Evolutionary conservation across 2,113 vertebrate species (phyloP).

Genomic region (Ascaphus truei): DNA sequence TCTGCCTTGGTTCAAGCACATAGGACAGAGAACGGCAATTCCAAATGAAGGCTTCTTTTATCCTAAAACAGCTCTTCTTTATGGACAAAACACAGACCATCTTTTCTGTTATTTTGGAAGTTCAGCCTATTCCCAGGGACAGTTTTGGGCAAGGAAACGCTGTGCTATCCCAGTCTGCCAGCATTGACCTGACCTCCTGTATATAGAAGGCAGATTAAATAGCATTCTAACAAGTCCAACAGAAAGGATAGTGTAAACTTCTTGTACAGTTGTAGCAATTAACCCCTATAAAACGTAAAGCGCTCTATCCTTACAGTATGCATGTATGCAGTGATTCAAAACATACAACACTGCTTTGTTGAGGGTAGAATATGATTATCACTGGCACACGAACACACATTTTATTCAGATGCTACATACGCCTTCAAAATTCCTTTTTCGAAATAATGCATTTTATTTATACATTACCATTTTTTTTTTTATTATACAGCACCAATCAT

Average conservation of each 20-base stretch:
- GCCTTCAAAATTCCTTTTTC: too few species aligned
- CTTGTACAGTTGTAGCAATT: neutral
- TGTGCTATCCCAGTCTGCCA: slow-evolving; percentile 2
- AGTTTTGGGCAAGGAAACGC: neutral
- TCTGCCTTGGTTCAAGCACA: neutral
- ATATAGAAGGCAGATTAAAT: slow-evolving; percentile 4
- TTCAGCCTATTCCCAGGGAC: slow-evolving; percentile 13
- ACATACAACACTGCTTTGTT: too few species aligned
- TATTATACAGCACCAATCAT: too few species aligned
- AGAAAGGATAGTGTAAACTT: neutral
- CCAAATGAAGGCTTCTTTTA: slow-evolving; percentile 9
- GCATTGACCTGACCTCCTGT: slow-evolving; percentile 21
- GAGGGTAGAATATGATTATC: too few species aligned
- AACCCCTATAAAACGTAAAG: too few species aligned
- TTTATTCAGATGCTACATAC: too few species aligned
- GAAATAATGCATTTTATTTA: too few species aligned
- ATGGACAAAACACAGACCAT: neutral
- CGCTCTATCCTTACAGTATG: too few species aligned
- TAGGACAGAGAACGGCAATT: neutral
- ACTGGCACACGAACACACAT: too few species aligned
- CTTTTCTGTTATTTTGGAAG: slow-evolving; percentile 6
- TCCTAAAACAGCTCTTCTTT: slow-evolving; percentile 24
- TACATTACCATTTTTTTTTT: too few species aligned
- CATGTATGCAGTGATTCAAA: too few species aligned
- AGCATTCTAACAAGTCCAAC: neutral